These are phyloP conservation scores for Hypselothyrea guttata DNA, from an alignment of 2,888 invertebrate species.

Conservation along the genomic window DNA sequence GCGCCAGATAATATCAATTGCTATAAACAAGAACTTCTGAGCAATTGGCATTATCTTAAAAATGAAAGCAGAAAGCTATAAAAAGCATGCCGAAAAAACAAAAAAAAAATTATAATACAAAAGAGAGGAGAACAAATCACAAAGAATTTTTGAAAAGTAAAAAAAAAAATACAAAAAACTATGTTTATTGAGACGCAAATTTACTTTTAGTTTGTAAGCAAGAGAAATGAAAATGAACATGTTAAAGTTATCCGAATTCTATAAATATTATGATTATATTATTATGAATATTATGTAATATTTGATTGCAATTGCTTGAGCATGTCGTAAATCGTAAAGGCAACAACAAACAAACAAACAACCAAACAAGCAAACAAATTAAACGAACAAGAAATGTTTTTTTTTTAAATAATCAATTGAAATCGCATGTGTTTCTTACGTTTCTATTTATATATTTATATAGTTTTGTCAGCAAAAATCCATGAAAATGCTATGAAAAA, in stretches of 20 bases:
- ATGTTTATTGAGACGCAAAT: slow-evolving; percentile 73
- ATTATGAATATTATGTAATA: slow-evolving; percentile 45
- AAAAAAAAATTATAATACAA: too few relatives aligned
- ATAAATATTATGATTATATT: slow-evolving; percentile 41
- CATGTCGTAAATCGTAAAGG: slow-evolving; percentile 58
- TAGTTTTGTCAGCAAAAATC: slow-evolving; percentile 55
- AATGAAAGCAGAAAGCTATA: slow-evolving; percentile 57
- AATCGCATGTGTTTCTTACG: slow-evolving; percentile 50
- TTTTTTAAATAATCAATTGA: slow-evolving; percentile 38
- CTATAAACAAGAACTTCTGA: slow-evolving; percentile 23
- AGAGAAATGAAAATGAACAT: slow-evolving; percentile 48
- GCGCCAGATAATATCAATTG: slow-evolving; percentile 43
- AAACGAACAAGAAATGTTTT: slow-evolving; percentile 31
- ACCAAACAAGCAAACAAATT: slow-evolving; percentile 25
- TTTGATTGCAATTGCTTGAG: slow-evolving; percentile 30
- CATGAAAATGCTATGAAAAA: slow-evolving; percentile 33
- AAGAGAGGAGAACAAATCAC: slow-evolving; percentile 31
- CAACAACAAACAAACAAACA: slow-evolving; percentile 23
- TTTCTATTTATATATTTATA: slow-evolving; percentile 44
- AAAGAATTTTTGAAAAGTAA: slow-evolving; percentile 37
- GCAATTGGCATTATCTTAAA: slow-evolving; percentile 60
- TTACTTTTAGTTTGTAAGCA: slow-evolving; percentile 71
- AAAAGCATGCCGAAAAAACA: slow-evolving; percentile 49
- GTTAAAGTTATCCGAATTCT: slow-evolving; percentile 67
- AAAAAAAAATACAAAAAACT: slow-evolving; percentile 35